Percentiles rank a stretch among this genome's conserved stretches.
Evolutionary conservation across 1,140 invertebrate species (phyloP).

Genomic region (Zaprionus davidi): DNA sequence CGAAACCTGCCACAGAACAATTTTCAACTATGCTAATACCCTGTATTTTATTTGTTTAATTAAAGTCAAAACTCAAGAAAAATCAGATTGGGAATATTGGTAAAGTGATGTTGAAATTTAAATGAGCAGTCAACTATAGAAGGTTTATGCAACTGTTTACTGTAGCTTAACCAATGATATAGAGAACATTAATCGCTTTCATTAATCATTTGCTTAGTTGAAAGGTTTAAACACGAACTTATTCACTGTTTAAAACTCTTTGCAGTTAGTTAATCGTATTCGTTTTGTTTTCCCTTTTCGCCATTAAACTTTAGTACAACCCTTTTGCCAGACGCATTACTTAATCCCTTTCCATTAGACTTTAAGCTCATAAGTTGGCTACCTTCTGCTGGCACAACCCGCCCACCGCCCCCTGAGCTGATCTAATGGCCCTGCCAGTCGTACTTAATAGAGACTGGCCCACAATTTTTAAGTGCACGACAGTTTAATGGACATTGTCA

Average conservation of each 20-base stretch:
- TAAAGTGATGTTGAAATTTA: no score
- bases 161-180: no score
- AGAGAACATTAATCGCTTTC: no score
- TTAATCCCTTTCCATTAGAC: slow-evolving; percentile 21
- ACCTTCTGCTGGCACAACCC: no score
- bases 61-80: no score
- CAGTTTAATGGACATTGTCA: slow-evolving; percentile 70
- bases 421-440: slow-evolving; percentile 45
- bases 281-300: neutral
- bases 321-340: neutral
- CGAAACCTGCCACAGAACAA: neutral
- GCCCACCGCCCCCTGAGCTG: neutral
- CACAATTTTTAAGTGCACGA: slow-evolving; percentile 67
- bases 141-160: no score
- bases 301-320: slow-evolving; percentile 14
- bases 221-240: neutral
- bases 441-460: slow-evolving; percentile 42
- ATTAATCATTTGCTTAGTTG: no score
- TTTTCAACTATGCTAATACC: neutral
- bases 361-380: slow-evolving; percentile 11
- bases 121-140: no score
- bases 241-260: neutral
- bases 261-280: neutral
- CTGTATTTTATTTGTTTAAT: neutral
- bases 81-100: no score